Base-by-base conservation (phyloP, 2,888 invertebrate genomes). In the Auanema sp. region DNA sequence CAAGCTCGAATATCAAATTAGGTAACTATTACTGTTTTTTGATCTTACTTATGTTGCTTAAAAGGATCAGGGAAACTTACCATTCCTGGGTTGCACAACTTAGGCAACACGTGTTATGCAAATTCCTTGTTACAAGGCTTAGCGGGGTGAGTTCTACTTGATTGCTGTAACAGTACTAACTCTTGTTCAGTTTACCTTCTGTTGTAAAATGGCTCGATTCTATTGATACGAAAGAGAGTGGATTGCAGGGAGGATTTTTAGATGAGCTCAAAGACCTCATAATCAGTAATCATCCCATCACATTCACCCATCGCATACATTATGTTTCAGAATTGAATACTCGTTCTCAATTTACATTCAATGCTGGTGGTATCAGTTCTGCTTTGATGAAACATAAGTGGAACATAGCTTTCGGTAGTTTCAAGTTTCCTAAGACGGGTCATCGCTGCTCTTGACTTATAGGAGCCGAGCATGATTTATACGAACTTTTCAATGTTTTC, bases 401-500 rank as follows among this genome's bases (percentile, higher is more conserved):
- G 77, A 69, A 68, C 16, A 72, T 75, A 44, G 58, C 64, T 5
- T 24, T 70, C 14, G 72, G 68, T 66, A 12, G 12, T 12, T 64
- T 44, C 24, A 51, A 1, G 12, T 33, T 16, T 0, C 16, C 24
- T 57, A 24, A 21, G n/a, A 51, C 40, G 56, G 8, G 52, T 23
- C 18, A n/a, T 23, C n/a, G 6, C 12, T 52, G 52, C 12, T 52
- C 21, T 33, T 33, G 8, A 33, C 33, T 5, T 65, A 16, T 23
- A 55, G 68, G 72, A 0, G 70, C 67, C 4, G 73, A 76, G 43
- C 86, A 86, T 85, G 96, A 96, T 86, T 92, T 93, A 0, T 94
- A 94, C 84, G 95, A 96, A 85, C 85, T 96, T 58, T 89, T 95
- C 77, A 92, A 93, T 84, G 90, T 93, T 10, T 86, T 96, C 76